Percentiles rank a stretch among this genome's conserved stretches.
Conservation (phyloP, 2,888 invertebrate species). For the Cancer borealis region DNA sequence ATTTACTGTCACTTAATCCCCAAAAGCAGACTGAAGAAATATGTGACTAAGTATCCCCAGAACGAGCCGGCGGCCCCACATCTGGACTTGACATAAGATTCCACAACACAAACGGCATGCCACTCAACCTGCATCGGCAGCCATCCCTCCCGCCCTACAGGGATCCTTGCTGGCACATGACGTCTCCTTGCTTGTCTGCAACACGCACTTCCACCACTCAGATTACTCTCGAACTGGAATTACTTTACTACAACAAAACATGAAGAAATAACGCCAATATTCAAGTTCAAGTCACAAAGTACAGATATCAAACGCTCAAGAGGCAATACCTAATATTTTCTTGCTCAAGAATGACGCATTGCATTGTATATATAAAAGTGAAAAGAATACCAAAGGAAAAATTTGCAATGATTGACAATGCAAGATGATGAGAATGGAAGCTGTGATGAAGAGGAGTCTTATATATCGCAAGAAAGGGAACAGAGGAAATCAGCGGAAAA, state of each 20-base stretch:
- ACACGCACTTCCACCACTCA: not conserved
- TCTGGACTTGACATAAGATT: constrained; percentile 49
- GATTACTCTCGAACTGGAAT: not conserved
- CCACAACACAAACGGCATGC: constrained; percentile 48
- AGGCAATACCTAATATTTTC: not conserved
- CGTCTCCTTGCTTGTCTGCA: not conserved
- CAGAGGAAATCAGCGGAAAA: not conserved
- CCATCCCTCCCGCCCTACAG: not conserved
- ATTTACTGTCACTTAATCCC: constrained; percentile 24
- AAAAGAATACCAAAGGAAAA: not conserved
- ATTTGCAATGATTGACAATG: not conserved
- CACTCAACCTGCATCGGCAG: constrained; percentile 49
- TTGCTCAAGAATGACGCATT: not conserved
- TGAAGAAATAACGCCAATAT: not conserved
- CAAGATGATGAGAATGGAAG: not conserved
- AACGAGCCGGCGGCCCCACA: constrained; percentile 12
- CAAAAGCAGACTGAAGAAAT: not conserved
- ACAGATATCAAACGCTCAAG: not conserved
- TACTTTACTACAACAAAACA: constrained; percentile 8
- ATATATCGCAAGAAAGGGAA: not conserved
- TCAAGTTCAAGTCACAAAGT: not conserved
- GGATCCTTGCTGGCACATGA: not conserved
- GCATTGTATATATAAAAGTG: not conserved
- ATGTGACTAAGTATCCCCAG: constrained; percentile 27
- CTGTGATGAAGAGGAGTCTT: not conserved